Conservation (phyloP, 2,797 vertebrate genomes). For the Sciurus carolinensis region DNA sequence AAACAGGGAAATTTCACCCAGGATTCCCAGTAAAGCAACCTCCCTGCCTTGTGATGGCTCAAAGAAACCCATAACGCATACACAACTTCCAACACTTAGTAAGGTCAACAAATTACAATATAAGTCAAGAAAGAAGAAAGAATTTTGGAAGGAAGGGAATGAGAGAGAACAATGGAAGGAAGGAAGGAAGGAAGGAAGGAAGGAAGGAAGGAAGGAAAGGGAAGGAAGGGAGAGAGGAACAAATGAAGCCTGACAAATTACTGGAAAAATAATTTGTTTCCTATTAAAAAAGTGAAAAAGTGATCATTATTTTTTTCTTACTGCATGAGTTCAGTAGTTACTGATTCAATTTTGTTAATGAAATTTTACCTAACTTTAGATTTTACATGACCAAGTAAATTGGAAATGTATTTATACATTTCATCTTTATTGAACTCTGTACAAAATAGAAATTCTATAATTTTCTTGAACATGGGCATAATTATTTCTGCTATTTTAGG, state of each 20-base stretch:
- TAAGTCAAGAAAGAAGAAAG: not conserved
- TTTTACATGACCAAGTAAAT: not conserved
- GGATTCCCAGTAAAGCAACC: too few species aligned
- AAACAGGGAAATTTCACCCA: too few species aligned
- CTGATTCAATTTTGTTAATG: conserved; percentile 10
- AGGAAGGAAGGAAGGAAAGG: not conserved
- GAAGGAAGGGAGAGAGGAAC: not conserved
- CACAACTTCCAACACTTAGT: too few species aligned
- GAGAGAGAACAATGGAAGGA: not conserved
- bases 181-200: not conserved
- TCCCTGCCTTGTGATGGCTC: too few species aligned
- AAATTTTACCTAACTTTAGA: not conserved
- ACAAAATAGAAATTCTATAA: conserved; percentile 25
- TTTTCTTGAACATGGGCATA: not conserved
- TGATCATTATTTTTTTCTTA: not conserved
- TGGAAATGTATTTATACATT: not conserved
- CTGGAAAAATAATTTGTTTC: not conserved
- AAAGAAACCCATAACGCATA: too few species aligned
- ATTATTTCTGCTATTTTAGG: conserved; percentile 50
- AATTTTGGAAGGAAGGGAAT: not conserved
- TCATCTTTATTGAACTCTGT: conserved; percentile 1
- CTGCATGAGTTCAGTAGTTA: not conserved
- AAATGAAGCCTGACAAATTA: not conserved
- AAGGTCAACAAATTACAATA: not conserved
- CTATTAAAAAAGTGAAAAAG: not conserved